Base-by-base conservation (phyloP, 2,113 vertebrate species). In the Neotoma lepida region DNA sequence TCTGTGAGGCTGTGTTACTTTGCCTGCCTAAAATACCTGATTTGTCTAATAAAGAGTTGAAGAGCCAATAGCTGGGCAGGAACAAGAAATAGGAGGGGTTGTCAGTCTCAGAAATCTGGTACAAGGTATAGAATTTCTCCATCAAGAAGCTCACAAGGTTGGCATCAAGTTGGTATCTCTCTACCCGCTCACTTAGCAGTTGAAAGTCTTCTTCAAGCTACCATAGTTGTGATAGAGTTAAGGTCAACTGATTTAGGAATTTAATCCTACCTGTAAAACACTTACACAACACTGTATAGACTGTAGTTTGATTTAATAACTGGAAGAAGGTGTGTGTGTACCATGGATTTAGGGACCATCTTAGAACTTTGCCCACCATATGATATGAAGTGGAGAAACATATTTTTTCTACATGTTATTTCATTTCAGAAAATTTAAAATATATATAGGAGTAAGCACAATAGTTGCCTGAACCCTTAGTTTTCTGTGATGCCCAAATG, bases 371-470 rank as follows among this genome's bases (percentile, higher is more conserved):
- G 28, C 46, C n/a, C 77, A 71, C 28, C 7, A 58, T 41, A 73
- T 35, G 6, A 13, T 93, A n/a, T 66, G 91, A 93, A 73, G 61
- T 76, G 89, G 63, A 51, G 54, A 95, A 84, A 9, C 41, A 49
- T 71, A 88, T 64, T 81, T 94, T 89, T 91, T 81, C 76, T 76
- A 88, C 63, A 54, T n/a, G 28, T 73, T 88, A 84, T 78, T 94
- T 89, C 35, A 90, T 89, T 96, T 71, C 68, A 78, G 76, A 78
- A 86, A 90, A 39, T 70, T 88, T 68, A 70, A 80, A 82, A 74
- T n/a, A 81, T 76, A 68, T 71, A 71, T 7, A 76, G 77, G 88
- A 88, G 8, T 63, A 88, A n/a, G 81, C 20, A 94, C 73, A 90
- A 86, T 68, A 74, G 39, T 90, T 88, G 78, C 33, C 15, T 26